Evolutionary conservation across 92 coral and sea anemone species (phyloP), one percentile per base, ranked within the genome.

Genomic region (Blastomussa wellsi): DNA sequence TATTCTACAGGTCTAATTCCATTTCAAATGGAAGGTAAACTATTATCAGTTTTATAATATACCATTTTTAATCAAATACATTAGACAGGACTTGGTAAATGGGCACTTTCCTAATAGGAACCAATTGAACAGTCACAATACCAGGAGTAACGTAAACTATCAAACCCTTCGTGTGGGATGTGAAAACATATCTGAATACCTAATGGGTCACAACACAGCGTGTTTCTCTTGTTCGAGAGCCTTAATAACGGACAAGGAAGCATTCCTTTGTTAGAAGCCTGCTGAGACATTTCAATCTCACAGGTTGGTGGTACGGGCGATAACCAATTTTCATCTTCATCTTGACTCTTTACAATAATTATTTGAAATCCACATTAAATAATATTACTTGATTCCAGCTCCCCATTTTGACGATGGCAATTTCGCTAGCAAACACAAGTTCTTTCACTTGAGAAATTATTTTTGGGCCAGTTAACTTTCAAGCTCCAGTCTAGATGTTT

Each of bases 341-440:
- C 37, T 64, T 52, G 42, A 82, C 71, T 71, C 69, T 82, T 72
- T 70, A 83, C 64, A 83, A 83, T 74, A 74, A 57, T 83, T 74
- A 83, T 59, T 75, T 59, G 60, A 41, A 74, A 74, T 83, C 87
- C 81, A 83, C 80, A 74, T 83, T 83, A 83, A 74, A 83, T 83
- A 83, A 74, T 62, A 76, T 55, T 26, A 19, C 81, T 41, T 74
- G 72, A 83, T 20, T 59, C 74, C 41, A 59, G 64, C 74, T 57
- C 87, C 48, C 39, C 53, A 19, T 20, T 55, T n/a, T 55, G 39
- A 26, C 35, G 67, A 32, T 81, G 35, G 48, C 10, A 68, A 49
- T 35, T 68, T 28, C 26, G 31, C 38, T 70, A 10, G 16, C 26
- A 28, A 51, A 62, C 68, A 28, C 33, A 9, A 26, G 35, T 12